Percentiles rank a stretch among this genome's conserved stretches.
Conservation (phyloP, 1,140 invertebrate genomes). For the Trichonephila inaurata region DNA sequence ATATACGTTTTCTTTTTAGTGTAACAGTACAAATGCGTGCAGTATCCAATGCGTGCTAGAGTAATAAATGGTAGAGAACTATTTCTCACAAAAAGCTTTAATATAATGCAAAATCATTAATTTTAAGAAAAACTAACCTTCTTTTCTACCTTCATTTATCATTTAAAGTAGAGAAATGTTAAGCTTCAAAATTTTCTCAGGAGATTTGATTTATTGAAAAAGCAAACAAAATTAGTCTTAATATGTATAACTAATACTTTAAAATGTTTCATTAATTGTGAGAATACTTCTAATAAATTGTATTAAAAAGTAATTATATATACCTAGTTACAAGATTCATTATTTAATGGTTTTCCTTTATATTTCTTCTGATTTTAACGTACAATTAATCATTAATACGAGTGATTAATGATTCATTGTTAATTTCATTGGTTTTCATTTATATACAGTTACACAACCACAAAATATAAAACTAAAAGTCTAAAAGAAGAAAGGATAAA, state of each 20-base stretch:
- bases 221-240: not conserved
- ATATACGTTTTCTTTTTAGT: not conserved
- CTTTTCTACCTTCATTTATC: not conserved
- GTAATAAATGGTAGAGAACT: not conserved
- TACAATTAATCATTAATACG: too few species aligned
- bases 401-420: too few species aligned
- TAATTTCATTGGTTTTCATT: too few species aligned
- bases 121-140: not conserved
- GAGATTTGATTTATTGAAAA: not conserved
- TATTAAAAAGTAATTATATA: not conserved
- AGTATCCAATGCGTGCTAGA: not conserved
- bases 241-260: not conserved
- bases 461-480: too few species aligned
- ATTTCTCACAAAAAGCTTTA: not conserved
- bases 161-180: not conserved
- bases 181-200: not conserved
- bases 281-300: not conserved
- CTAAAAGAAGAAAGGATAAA: too few species aligned
- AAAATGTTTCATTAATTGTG: not conserved
- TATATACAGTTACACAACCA: too few species aligned
- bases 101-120: not conserved
- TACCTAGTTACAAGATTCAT: not conserved
- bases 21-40: not conserved
- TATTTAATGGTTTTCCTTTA: not conserved
- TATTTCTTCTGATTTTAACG: too few species aligned